phyloP scores from a whole-genome alignment of 1,140 invertebrate genomes.

The Drosophila grimshawi region DNA sequence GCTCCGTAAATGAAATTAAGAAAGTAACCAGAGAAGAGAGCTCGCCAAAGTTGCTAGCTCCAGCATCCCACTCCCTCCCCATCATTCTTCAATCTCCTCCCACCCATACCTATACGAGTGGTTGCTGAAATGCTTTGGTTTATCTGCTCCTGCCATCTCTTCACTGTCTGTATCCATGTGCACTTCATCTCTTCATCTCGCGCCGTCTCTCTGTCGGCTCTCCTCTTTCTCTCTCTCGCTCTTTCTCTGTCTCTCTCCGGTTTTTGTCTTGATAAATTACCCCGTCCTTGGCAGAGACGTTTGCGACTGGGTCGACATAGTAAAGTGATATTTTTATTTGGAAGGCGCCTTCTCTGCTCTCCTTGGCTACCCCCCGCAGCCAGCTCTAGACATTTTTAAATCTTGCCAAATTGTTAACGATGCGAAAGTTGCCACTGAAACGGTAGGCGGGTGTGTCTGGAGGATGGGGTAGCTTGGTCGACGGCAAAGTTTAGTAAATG shows the following conservation, averaged over 20 bases:
- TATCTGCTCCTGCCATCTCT: conserved; percentile 50
- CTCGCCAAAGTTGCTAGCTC: conserved; percentile 51
- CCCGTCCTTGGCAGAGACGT: conserved; percentile 76
- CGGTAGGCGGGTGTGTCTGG: conserved; percentile 3
- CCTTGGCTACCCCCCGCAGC: not conserved
- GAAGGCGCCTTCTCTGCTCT: conserved; percentile 33
- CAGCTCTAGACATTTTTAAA: conserved; percentile 69
- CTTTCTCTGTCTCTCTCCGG: conserved; percentile 34
- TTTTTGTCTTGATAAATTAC: conserved; percentile 83
- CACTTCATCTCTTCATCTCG: conserved; percentile 15
- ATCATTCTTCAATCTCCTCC: not conserved
- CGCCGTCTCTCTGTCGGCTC: conserved; percentile 26
- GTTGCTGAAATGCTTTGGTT: conserved; percentile 50
- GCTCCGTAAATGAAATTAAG: conserved; percentile 80
- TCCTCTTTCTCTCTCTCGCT: conserved; percentile 14
- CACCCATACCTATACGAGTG: conserved; percentile 21
- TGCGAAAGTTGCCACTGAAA: conserved; percentile 75
- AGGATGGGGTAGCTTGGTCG: conserved; percentile 14
- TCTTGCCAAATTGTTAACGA: conserved; percentile 82
- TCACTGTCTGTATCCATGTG: conserved; percentile 39
- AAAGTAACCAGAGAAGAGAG: conserved; percentile 77
- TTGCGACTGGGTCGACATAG: conserved; percentile 66
- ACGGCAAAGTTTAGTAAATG: conserved; percentile 78
- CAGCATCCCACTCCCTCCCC: not conserved
- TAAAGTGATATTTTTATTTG: conserved; percentile 82